Evolutionary conservation across 2,888 invertebrate genomes (phyloP), one percentile per base, ranked within the genome.

Genomic region (Calephelis perditalis): DNA sequence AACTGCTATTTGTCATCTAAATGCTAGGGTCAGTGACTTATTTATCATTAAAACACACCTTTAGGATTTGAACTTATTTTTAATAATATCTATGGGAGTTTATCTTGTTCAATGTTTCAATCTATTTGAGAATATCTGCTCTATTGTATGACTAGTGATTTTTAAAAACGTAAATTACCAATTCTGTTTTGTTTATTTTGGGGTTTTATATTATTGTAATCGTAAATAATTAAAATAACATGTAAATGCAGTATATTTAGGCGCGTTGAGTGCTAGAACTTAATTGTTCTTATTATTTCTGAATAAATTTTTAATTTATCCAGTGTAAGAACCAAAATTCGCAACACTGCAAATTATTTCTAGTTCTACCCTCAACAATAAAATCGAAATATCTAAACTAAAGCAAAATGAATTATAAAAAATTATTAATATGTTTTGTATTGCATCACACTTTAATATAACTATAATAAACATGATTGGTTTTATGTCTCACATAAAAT

Each of bases 131-230:
- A 76, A 76, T 73, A 69, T 72, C 74, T 77, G 80, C 80, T 83
- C 79, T 83, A 76, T 81, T 81, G 79, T 74, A 81, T 87, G 86
- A 87, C 86, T 87, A 87, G 86, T 75, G 79, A 77, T 68, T 65
- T 63, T 12, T 49, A 49, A 66, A 55, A 66, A 45, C 63, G 58
- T 58, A 59, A 7, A 55, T 11, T 54, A 44, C 44, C 12, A 45
- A 54, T 45, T 12, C 12, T 45, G n/a, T 10, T 54, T 15, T 45
- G 44, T 44, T 49, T 54, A 58, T 49, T 49, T 44, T 44, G 36
- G 35, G 26, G 7, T 40, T 54, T 35, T 43, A 44, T 57, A 61
- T 58, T 56, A 47, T 37, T 46, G 36, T 11, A 7, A n/a, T 12
- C 36, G 5, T 37, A 45, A 49, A 49, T 58, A 37, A 40, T 40